Base-by-base conservation (phyloP, 2,888 invertebrate genomes). In the Erebia aethiops region DNA sequence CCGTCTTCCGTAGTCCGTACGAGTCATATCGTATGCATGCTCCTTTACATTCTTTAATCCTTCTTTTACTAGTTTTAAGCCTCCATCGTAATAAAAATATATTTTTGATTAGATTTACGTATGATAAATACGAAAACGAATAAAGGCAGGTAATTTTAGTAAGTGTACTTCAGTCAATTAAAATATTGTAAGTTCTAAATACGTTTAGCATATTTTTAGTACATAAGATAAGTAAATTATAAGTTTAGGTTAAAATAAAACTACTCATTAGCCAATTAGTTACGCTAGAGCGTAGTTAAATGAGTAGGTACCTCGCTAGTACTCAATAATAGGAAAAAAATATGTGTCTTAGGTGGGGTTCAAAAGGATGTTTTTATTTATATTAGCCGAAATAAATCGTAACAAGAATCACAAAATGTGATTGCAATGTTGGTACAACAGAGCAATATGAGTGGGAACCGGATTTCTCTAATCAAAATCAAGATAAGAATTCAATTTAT, bases 401-500 rank as follows among this genome's bases (percentile, higher is more conserved):
- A 41, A 56, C 41, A 18, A 43, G 64, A 67, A 64, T 52, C 14
- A 63, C 64, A 65, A 70, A 68, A 57, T 58, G 68, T 72, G 57
- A 60, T 57, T 71, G 57, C 67, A 56, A 43, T 69, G 16, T 35
- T 35, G 35, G 35, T 62, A 65, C 63, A 57, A 64, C 68, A 69
- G 62, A 69, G 67, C 69, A 70, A 72, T 73, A 72, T 72, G 70
- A 76, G 71, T 75, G 76, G 75, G 75, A 75, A 76, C 75, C 69
- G 74, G 73, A 77, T 78, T 78, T 77, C 80, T 80, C 78, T 79
- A 77, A 80, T 82, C 81, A 81, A 78, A 84, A 87, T 84, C 77
- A 73, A 84, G 89, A 89, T 90, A 87, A 84, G 82, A 86, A 88
- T 87, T 88, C 87, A 87, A 89, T 89, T 90, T 88, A 87, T 87